A percentile compares a stretch with the other conserved stretches of the same genome.
phyloP scores from a whole-genome alignment of 2,888 invertebrate species.

The Holacanthella duospinosa region DNA sequence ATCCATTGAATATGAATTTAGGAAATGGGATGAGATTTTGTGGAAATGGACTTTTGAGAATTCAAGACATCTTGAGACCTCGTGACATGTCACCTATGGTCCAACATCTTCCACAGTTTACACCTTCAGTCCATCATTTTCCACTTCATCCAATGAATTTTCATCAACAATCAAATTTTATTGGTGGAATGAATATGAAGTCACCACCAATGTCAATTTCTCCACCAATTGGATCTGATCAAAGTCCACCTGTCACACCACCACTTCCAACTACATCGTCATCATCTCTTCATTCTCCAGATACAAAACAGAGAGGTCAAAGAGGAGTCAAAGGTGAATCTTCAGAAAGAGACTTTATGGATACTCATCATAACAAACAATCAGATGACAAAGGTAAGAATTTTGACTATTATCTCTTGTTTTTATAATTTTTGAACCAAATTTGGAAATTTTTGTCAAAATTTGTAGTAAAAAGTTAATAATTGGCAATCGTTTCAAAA shows the following conservation, averaged over 20 bases:
- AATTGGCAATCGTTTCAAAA: constrained; percentile 8
- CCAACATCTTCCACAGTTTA: constrained; percentile 17
- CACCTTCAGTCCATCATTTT: constrained; percentile 20
- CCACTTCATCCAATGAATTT: constrained; percentile 11
- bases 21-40: constrained; percentile 20
- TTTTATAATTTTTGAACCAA: not conserved
- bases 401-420: too few relatives aligned
- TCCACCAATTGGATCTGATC: constrained; percentile 36
- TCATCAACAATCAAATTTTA: constrained; percentile 18
- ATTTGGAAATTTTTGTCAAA: not conserved
- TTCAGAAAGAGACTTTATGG: constrained; percentile 12
- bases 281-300: constrained; percentile 33
- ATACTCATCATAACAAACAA: constrained; percentile 20
- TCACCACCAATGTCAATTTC: constrained; percentile 29
- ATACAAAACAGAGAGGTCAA: constrained; percentile 15
- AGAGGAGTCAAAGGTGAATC: constrained; percentile 14
- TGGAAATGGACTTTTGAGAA: constrained; percentile 34
- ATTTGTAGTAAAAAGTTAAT: not conserved
- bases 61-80: constrained; percentile 36
- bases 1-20: constrained; percentile 26
- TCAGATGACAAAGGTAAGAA: constrained; percentile 30
- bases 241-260: constrained; percentile 37
- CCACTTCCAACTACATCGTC: constrained; percentile 32
- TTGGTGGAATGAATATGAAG: constrained; percentile 24
- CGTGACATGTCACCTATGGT: constrained; percentile 12